Percentiles rank a stretch among this genome's conserved stretches.
These are phyloP conservation scores for Idaea straminata DNA, from an alignment of 2,888 invertebrate species.

Conservation along the genomic window DNA sequence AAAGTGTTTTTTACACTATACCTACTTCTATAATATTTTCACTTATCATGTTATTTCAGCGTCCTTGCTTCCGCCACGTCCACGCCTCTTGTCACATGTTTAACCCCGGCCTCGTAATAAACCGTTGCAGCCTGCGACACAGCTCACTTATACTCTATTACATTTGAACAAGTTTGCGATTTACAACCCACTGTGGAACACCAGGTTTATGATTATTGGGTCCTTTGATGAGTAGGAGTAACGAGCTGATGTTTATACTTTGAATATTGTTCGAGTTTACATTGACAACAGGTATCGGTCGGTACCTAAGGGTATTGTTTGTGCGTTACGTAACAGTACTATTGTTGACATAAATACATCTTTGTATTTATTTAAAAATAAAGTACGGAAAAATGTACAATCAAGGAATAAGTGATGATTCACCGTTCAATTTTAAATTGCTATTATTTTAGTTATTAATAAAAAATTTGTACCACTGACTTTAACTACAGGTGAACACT, in stretches of 20 bases:
- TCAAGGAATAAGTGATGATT: no score
- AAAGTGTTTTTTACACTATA: no score
- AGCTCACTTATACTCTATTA: constrained; percentile 54
- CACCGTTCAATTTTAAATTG: no score
- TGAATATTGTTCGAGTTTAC: constrained; percentile 2
- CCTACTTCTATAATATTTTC: background rate
- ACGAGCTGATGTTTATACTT: background rate
- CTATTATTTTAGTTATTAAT: no score
- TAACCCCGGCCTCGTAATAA: background rate
- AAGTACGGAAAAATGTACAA: no score
- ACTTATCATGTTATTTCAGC: background rate
- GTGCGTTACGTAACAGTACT: no score
- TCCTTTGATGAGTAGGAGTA: background rate
- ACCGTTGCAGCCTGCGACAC: constrained; percentile 40
- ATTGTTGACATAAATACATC: no score
- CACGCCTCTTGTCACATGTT: background rate
- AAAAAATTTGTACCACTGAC: no score
- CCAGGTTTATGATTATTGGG: constrained; percentile 29
- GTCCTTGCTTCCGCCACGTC: background rate
- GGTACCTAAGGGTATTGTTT: no score
- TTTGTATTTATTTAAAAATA: no score
- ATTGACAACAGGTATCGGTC: background rate
- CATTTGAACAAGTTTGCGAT: constrained; percentile 42
- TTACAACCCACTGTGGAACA: constrained; percentile 42
- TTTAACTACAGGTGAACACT: no score